phyloP scores from a whole-genome alignment of 92 coral and sea anemone genomes.

The Paragorgia papillata region DNA sequence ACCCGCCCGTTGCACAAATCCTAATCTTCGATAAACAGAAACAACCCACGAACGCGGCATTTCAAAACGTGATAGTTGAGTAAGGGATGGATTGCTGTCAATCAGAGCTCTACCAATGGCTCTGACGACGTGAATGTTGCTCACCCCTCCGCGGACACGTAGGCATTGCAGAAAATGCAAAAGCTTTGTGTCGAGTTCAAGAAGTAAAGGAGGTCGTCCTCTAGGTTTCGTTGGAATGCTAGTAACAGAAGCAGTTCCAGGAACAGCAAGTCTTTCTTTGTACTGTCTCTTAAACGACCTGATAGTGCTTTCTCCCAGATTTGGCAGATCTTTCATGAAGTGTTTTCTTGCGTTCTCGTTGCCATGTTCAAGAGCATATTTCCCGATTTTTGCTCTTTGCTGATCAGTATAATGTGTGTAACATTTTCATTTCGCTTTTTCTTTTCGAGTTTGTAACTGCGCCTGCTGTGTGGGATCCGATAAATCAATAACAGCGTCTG shows the following conservation, averaged over 20 bases:
- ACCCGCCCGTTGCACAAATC: constrained; percentile 64
- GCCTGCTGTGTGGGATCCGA: constrained; percentile 19
- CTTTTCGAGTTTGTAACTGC: constrained; percentile 41
- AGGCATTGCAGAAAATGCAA: constrained; percentile 55
- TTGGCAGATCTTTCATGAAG: too few species aligned
- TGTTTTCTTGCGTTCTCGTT: constrained; percentile 50
- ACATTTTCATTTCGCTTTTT: constrained; percentile 50
- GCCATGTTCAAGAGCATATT: constrained; percentile 60
- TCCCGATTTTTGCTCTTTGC: constrained; percentile 52
- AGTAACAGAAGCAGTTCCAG: background rate
- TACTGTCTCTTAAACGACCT: constrained; percentile 53
- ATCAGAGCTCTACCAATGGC: constrained; percentile 59
- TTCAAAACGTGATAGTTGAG: constrained; percentile 41
- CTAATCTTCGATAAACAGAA: constrained; percentile 5
- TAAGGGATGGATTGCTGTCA: constrained; percentile 39
- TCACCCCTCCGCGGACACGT: constrained; percentile 67
- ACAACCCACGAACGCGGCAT: background rate
- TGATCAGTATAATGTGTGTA: constrained; percentile 48
- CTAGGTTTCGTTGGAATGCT: constrained; percentile 39
- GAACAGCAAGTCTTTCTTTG: constrained; percentile 37
- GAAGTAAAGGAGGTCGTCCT: constrained; percentile 58
- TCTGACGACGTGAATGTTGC: constrained; percentile 56
- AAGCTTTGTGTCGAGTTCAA: constrained; percentile 54
- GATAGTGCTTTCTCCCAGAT: constrained; percentile 57
- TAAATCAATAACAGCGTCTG: constrained; percentile 41